Base-by-base conservation (phyloP, 1,140 invertebrate genomes). In the Drosophila persimilis region DNA sequence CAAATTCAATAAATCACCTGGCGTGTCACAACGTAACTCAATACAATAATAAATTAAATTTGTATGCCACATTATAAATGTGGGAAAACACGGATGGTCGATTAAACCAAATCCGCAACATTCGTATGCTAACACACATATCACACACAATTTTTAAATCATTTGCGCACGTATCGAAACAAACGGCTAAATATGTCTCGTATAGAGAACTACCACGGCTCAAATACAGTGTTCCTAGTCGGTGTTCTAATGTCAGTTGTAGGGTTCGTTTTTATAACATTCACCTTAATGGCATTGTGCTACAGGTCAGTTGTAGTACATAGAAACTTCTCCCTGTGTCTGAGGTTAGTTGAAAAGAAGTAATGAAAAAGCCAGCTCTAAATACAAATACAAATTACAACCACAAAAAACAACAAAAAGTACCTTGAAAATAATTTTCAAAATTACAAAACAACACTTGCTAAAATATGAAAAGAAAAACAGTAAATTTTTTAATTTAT, bases 221-320 rank as follows among this genome's bases (percentile, higher is more conserved):
- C 96, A 93, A 97, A 97, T 95, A 97, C 97, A 93, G 96, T 97
- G 93, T 97, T 97, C 95, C 95, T 99, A 94, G 97, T 99, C 93
- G 96, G 96, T 94, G 97, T 97, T 93, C 96, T 99, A 94, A 98
- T 98, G 94, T 98, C 97, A 93, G 97, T 98, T 94, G 97, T 99
- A 94, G 97, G 97, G 94, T 97, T 97, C 94, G 97, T 99, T 94
- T 98, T 99, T 95, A 95, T 99, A 94, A 95, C 98, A 94, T 98
- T 99, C 95, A 97, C 97, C 93, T 95, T 98, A 94, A 97, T 98
- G 95, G 97, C 98, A 94, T 96, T 98, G 94, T 99, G 98, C 95
- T 99, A 99, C 96, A 98, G 98, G 96, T 97, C 96, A 97, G 96
- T 97, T 94, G 96, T 97, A 96, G 96, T 97, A 95, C 96, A 97